These are phyloP conservation scores for Leptinotarsa juncta DNA, from an alignment of 2,888 invertebrate species.

Conservation along the genomic window DNA sequence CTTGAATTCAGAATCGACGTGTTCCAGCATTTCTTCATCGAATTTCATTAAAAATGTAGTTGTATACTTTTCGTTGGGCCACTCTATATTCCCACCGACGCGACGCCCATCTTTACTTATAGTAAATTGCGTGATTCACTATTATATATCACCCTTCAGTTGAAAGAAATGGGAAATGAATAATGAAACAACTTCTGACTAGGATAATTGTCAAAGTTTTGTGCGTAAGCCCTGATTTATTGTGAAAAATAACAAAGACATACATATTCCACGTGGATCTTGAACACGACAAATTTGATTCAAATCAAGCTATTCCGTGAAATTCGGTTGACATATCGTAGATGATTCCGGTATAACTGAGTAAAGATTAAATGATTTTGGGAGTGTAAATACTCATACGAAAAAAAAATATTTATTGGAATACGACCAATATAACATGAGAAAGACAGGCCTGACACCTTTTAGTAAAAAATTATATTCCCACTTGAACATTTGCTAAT, in stretches of 20 bases:
- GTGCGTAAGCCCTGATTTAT: slow-evolving; percentile 27
- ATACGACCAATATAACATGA: no score
- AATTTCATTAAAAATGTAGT: no score
- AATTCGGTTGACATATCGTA: background rate
- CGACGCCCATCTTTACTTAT: slow-evolving; percentile 1
- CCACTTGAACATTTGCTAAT: no score
- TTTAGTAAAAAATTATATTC: no score
- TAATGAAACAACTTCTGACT: slow-evolving; percentile 23
- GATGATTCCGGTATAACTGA: no score
- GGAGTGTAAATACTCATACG: no score
- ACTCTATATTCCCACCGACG: background rate
- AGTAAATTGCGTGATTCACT: slow-evolving; percentile 23
- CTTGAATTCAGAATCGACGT: no score
- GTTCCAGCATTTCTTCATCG: no score
- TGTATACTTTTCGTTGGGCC: no score
- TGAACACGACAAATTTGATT: slow-evolving; percentile 4
- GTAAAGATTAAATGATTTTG: no score
- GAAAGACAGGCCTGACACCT: no score
- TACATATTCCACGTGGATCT: background rate
- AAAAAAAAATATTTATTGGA: no score
- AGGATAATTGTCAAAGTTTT: slow-evolving; percentile 23
- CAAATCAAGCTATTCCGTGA: background rate
- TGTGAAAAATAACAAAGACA: slow-evolving; percentile 18
- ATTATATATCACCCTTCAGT: slow-evolving; percentile 16
- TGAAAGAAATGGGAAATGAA: slow-evolving; percentile 15